Evolutionary conservation across 1,140 invertebrate species (phyloP).

Genomic region (Platorchestia sp.): DNA sequence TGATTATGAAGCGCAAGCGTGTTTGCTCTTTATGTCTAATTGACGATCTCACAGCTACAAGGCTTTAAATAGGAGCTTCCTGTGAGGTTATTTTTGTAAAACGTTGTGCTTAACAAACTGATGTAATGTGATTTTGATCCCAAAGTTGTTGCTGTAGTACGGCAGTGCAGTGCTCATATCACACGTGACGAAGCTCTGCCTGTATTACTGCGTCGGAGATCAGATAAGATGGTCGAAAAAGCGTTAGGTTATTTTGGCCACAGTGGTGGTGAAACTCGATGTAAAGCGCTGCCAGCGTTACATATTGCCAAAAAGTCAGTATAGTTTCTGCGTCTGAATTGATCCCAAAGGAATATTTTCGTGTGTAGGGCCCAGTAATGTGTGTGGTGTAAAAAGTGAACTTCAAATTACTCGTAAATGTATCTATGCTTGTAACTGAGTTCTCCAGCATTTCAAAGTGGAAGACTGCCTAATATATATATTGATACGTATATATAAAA

Average conservation of each 20-base stretch:
- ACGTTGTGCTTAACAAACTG: neutral
- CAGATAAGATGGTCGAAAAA: neutral
- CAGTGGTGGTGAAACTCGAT: neutral
- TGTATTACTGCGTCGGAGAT: neutral
- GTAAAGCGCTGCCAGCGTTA: too few species aligned
- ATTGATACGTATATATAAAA: slow-evolving; percentile 24
- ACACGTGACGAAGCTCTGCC: neutral
- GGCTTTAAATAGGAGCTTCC: neutral
- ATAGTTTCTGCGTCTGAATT: neutral
- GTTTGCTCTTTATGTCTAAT: neutral
- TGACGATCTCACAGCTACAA: neutral
- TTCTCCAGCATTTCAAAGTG: neutral
- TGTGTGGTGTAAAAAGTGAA: neutral
- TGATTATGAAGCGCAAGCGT: too few species aligned
- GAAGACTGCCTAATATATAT: slow-evolving; percentile 39
- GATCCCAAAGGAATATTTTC: neutral
- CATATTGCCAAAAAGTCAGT: neutral
- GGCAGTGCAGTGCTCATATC: neutral
- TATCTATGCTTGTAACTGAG: neutral
- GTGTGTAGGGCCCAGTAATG: neutral
- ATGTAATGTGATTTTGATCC: neutral
- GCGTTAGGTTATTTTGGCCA: neutral
- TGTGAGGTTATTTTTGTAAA: neutral
- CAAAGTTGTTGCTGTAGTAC: neutral
- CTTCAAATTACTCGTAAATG: neutral